Conservation (phyloP, 2,888 invertebrate genomes). For the Trisateles emortualis region DNA sequence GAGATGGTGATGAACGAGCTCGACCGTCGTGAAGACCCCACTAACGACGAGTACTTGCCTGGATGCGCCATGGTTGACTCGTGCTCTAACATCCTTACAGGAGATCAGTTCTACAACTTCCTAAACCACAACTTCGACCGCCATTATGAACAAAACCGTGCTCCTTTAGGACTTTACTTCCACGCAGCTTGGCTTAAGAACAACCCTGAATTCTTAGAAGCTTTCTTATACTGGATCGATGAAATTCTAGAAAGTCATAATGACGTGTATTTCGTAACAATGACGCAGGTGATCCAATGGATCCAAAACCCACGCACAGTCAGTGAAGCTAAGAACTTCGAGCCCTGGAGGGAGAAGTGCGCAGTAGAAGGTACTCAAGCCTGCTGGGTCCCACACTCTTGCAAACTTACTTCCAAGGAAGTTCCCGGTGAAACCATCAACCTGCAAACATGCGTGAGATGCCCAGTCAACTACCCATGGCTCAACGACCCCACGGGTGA, state of each 20-base stretch:
- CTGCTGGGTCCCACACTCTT: slow-evolving; percentile 96
- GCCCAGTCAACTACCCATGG: slow-evolving; percentile 98
- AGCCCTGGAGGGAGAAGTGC: slow-evolving; percentile 98
- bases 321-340: slow-evolving; percentile 95
- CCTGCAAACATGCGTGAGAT: slow-evolving; percentile 96
- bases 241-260: slow-evolving; percentile 94
- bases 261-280: slow-evolving; percentile 97
- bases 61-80: slow-evolving; percentile 98
- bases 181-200: slow-evolving; percentile 97
- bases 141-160: slow-evolving; percentile 96
- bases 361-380: slow-evolving; percentile 93
- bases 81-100: slow-evolving; percentile 96
- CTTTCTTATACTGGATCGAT: slow-evolving; percentile 97
- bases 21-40: slow-evolving; percentile 96
- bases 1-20: slow-evolving; percentile 98
- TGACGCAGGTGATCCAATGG: slow-evolving; percentile 99
- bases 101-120: slow-evolving; percentile 98
- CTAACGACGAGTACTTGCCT: slow-evolving; percentile 95
- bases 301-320: slow-evolving; percentile 96
- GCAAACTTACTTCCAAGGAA: slow-evolving; percentile 96
- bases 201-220: slow-evolving; percentile 96
- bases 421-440: slow-evolving; percentile 97
- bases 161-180: slow-evolving; percentile 96
- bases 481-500: slow-evolving; percentile 96
- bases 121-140: slow-evolving; percentile 97